phyloP scores from a whole-genome alignment of 1,140 invertebrate genomes.

The Cylas formicarius region DNA sequence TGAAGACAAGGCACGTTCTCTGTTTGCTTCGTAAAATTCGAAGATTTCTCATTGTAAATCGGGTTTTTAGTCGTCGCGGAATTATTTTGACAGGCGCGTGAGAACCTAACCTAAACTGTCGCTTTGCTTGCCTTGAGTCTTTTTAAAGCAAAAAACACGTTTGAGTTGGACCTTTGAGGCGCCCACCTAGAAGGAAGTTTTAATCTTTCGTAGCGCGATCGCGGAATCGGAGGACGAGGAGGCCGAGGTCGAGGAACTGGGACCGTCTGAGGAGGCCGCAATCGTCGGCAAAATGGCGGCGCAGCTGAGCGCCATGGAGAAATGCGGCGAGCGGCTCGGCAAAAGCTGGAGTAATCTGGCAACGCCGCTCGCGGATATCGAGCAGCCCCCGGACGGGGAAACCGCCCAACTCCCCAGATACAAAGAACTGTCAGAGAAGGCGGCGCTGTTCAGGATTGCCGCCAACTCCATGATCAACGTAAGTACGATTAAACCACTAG shows the following conservation, averaged over 20 bases:
- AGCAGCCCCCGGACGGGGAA: conserved; percentile 51
- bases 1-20: no score
- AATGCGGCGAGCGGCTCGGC: conserved; percentile 81
- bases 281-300: conserved; percentile 52
- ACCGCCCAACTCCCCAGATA: conserved; percentile 54
- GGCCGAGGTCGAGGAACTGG: conserved; percentile 47
- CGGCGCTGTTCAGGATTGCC: conserved; percentile 88
- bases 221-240: conserved; percentile 79
- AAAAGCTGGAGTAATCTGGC: conserved; percentile 83
- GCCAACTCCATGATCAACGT: conserved; percentile 95
- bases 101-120: no score
- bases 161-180: no score
- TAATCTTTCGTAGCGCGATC: conserved; percentile 47
- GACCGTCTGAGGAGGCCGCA: conserved; percentile 49
- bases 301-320: conserved; percentile 69
- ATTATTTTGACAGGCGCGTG: no score
- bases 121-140: no score
- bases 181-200: background rate
- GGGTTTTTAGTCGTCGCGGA: no score
- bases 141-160: no score
- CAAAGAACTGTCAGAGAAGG: conserved; percentile 80
- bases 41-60: no score
- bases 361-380: conserved; percentile 75
- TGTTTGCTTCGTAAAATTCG: no score
- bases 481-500: conserved; percentile 43